Base-by-base conservation (phyloP, 2,113 vertebrate genomes). In the Tringa solitaria region DNA sequence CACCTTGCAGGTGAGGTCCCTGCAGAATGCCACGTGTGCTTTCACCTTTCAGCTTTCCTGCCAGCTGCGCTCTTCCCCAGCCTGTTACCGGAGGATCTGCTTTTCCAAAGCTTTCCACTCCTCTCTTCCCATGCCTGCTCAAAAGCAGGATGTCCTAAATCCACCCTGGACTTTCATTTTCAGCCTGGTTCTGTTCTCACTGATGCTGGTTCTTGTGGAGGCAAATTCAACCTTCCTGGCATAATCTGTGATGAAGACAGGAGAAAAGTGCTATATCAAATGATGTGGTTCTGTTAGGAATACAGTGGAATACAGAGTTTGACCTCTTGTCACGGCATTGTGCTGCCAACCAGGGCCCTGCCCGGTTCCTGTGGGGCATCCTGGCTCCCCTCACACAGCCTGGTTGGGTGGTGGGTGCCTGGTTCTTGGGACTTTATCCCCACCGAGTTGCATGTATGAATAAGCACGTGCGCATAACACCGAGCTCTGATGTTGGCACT, bases 291-390 rank as follows among this genome's bases (percentile, higher is more conserved):
- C 69, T 67, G 51, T 72, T 60, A 43, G 53, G 32, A 57, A n/a
- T 61, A 14, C 60, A 57, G 1, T 12, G 46, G 37, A 59, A 80
- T 54, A n/a, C 15, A 53, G 50, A 77, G 12, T 73, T 28, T 0
- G 2, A 70, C 28, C 33, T 77, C 46, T 80, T 61, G 45, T 74
- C 67, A 43, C n/a, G 65, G 54, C 37, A 18, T 8, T 57, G 26
- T 65, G 83, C 37, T 95, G 63, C 45, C 59, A 79, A 0, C 12
- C n/a, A 51, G 41, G 30, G 50, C 35, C 8, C 14, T 77, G 32
- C 33, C 41, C 23, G 0, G 0, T 59, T 65, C 9, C 37, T 35
- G 11, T 45, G 69, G 28, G 20, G 15, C 0, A 0, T 45, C 68
- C 68, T 65, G 63, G 41, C 35, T 60, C 8, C 33, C n/a, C 22